Evolutionary conservation across 2,888 invertebrate species (phyloP), one percentile per base, ranked within the genome.

Genomic region (Drosophila phalerata): DNA sequence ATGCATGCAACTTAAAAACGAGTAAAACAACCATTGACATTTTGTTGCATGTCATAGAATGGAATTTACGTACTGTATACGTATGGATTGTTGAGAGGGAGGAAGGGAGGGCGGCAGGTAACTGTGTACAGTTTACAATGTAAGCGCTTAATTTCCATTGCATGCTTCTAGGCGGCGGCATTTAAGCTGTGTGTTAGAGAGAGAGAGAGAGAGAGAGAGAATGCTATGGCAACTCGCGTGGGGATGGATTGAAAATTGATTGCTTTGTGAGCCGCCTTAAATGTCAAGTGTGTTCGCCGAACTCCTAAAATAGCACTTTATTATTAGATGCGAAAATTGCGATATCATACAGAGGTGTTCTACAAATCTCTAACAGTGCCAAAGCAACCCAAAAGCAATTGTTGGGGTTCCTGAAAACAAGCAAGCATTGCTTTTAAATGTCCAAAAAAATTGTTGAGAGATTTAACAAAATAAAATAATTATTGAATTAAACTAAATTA

Each of bases 131-230:
- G 76, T 66, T 58, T 52, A 57, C 73, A 69, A 42, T 57, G 60
- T 56, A 28, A 17, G 15, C 43, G 43, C 22, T 40, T 32, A 58
- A 48, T 72, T 79, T 64, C 34, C 73, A 67, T 70, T 71, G 80
- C 86, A 72, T 79, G 66, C 70, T 74, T 78, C 67, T 67, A 72
- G 74, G 77, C 74, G 71, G 68, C 69, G 60, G 53, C 42, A 66
- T 73, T 49, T 65, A 30, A 67, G 60, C 56, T 72, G 60, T 58
- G 63, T 58, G 51, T 51, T 40, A 51, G 56, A 56, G 64, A 57
- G 42, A 51, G 56, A 56, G 64, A 57, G 42, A 51, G 56, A 56
- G 64, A 57, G n/a, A n/a, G 42, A 51, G 56, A 56, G 64, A 57
- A 67, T 63, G 17, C 55, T 52, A 62, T 63, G 65, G 60, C 40